Evolutionary conservation across 2,797 vertebrate species (phyloP), one percentile per base, ranked within the genome.

Genomic region (Cynopterus sphinx): DNA sequence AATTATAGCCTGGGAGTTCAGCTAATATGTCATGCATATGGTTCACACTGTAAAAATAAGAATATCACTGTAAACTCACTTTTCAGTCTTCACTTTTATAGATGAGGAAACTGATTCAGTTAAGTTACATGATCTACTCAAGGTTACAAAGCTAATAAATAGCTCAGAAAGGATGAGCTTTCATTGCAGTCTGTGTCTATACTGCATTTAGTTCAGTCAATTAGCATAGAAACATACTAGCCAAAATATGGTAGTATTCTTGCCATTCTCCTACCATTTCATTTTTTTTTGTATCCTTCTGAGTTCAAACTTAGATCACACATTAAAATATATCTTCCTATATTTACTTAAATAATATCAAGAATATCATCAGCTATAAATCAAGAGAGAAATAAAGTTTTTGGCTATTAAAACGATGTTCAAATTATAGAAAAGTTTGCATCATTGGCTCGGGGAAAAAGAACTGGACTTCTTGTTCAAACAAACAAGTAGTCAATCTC

Each of bases 381-480:
- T 41, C 3, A 90, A 26, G 33, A 88, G 22, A 84, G 3, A 71
- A 63, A 59, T 33, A 70, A 84, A 17, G 2, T 43, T 86, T 61
- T 75, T 15, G 8, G 59, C 36, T 67, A 16, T 87, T 61, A 79
- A 65, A 68, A 39, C 5, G 3, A 12, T 68, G 10, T 65, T 94
- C 51, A 49, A 41, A 77, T 75, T 68, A 61, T 33, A 13, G 92
- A 94, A 96, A 78, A 33, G 33, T 59, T 84, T 87, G 21, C 7
- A 26, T 81, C 19, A 1, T 24, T 55, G 24, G 65, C 94, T 96
- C 28, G 73, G 39, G 85, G 16, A 21, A 39, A 24, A 91, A 89
- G 28, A 43, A 61, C 22, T 96, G 74, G 57, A 91, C 33, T 95
- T 97, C 77, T 95, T 85, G 59, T 41, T 95, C 59, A 96, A 96